Base-by-base conservation (phyloP, 2,888 invertebrate species). In the Drosophila picticornis region DNA sequence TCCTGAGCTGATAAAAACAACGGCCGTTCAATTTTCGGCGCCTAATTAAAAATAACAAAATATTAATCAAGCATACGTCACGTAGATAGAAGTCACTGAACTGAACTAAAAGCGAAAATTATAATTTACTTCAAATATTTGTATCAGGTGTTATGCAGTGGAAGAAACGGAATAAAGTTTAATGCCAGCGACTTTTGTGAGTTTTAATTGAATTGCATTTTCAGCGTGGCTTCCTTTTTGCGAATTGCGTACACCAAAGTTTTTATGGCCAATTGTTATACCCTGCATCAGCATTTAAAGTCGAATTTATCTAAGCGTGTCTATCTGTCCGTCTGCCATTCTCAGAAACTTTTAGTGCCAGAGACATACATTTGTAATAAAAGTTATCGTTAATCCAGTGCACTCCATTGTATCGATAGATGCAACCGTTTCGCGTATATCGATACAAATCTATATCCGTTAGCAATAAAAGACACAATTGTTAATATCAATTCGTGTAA, bases 41-140 rank as follows among this genome's bases (percentile, higher is more conserved):
- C 36, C 40, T 29, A 57, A 34, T 22, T 46, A 22, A 43, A 46
- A 40, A 69, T 29, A 46, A 58, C 19, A 2, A 13, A 9, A 16
- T 53, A 64, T 73, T 62, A 64, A 86, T 72, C 74, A 69, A 62
- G 77, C 63, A 88, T 68, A 81, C 74, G 78, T 81, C 79, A 61
- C 76, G 73, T 88, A 79, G 57, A 10, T 32, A 13, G 34, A 38
- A 77, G 57, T 70, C 68, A 66, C 68, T 84, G 59, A 84, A 68
- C 56, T 67, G 67, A 60, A 69, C 64, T 70, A 59, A 77, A 68
- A 72, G 32, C 38, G n/a, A 11, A 40, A 2, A 13, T 27, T 67
- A 29, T 43, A 56, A 51, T 10, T 31, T 32, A 64, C 56, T 51
- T 51, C 57, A 58, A 2, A 72, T 66, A 48, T 52, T 32, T 31